Conservation (phyloP, 2,797 vertebrate species). For the Tolypeutes matacus region DNA sequence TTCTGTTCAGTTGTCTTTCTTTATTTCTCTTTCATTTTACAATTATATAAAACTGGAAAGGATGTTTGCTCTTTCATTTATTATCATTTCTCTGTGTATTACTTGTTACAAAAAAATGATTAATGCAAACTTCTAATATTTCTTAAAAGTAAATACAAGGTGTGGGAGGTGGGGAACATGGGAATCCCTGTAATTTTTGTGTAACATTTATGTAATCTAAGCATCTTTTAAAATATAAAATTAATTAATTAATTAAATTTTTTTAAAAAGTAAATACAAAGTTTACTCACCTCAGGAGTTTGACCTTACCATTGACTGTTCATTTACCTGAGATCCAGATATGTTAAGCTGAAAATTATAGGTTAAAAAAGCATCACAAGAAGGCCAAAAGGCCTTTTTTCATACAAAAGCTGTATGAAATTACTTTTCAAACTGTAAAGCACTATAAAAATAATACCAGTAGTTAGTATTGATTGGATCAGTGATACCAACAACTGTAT, state of each 20-base stretch:
- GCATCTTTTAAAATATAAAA: too few relatives aligned
- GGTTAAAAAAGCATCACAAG: not conserved
- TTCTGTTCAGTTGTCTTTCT: constrained; percentile 18
- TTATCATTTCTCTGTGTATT: not conserved
- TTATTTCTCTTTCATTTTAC: constrained; percentile 64
- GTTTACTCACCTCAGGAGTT: not conserved
- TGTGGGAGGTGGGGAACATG: too few relatives aligned
- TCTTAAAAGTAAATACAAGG: not conserved
- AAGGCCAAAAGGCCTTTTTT: not conserved
- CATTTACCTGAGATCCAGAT: not conserved
- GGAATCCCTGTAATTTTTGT: too few relatives aligned
- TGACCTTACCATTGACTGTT: constrained; percentile 36
- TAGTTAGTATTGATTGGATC: constrained; percentile 7
- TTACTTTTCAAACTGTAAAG: constrained; percentile 16
- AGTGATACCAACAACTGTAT: not conserved
- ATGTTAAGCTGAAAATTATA: not conserved
- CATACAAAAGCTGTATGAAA: constrained; percentile 36
- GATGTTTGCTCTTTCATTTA: not conserved
- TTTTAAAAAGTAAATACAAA: not conserved
- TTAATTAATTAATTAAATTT: too few relatives aligned
- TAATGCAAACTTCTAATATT: not conserved
- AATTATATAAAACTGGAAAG: constrained; percentile 41
- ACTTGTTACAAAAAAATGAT: constrained; percentile 2
- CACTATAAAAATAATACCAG: constrained; percentile 7
- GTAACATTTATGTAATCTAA: too few relatives aligned